Evolutionary conservation across 2,797 vertebrate genomes (phyloP).

Genomic region (Prunella strophiata): DNA sequence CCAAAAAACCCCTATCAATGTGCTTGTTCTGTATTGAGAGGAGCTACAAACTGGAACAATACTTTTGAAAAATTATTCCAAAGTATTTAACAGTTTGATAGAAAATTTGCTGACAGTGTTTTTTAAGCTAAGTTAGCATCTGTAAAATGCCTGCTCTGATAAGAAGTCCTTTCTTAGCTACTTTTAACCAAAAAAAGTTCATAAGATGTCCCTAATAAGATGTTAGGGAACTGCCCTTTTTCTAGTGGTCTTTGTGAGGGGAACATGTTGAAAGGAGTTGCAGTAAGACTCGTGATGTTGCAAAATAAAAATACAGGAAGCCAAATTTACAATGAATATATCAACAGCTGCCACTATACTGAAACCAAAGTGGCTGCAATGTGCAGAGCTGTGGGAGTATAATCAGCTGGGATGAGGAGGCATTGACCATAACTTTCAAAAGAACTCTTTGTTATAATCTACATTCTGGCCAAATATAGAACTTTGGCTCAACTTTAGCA

Average conservation of each 20-base stretch:
- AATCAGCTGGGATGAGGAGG: background rate
- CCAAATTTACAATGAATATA: background rate
- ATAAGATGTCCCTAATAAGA: background rate
- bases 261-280: background rate
- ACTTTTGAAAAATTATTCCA: background rate
- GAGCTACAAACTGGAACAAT: background rate
- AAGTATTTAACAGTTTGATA: background rate
- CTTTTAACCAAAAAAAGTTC: background rate
- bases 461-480: conserved; percentile 40
- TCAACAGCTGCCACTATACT: background rate
- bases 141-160: background rate
- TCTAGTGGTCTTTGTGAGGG: background rate
- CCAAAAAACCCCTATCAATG: conserved; percentile 40
- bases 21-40: background rate
- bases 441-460: conserved; percentile 40
- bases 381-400: background rate
- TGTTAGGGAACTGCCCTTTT: background rate
- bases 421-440: conserved; percentile 8
- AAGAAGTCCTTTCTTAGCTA: background rate
- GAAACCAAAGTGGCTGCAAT: background rate
- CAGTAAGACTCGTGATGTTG: background rate
- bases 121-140: background rate
- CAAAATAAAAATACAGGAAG: background rate
- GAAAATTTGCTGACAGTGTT: background rate
- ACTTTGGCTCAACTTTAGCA: background rate